phyloP scores from a whole-genome alignment of 2,797 vertebrate species.

The Gephyroberyx darwinii region DNA sequence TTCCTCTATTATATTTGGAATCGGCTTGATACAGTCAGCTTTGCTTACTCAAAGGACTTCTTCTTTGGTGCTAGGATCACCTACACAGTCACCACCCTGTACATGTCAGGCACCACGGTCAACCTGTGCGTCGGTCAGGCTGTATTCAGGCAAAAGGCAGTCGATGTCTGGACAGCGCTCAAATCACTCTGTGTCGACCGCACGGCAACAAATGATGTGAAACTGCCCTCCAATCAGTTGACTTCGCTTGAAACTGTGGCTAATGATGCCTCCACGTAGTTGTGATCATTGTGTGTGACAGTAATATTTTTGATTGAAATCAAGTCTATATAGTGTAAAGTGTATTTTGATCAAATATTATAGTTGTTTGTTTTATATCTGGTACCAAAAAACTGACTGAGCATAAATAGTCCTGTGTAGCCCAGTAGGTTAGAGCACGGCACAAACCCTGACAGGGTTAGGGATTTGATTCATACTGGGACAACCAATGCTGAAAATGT shows the following conservation, averaged over 20 bases:
- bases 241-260: not conserved
- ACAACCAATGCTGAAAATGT: too few relatives aligned
- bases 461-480: too few relatives aligned
- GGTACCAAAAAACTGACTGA: too few relatives aligned
- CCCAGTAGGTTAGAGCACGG: too few relatives aligned
- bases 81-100: not conserved
- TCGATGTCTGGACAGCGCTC: constrained; percentile 7
- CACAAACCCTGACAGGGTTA: too few relatives aligned
- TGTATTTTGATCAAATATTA: too few relatives aligned
- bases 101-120: constrained; percentile 20
- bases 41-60: fast-evolving
- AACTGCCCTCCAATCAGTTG: not conserved
- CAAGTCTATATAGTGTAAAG: too few relatives aligned
- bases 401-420: too few relatives aligned
- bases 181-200: constrained; percentile 8
- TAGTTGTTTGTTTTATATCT: too few relatives aligned
- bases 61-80: fast-evolving
- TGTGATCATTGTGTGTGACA: too few relatives aligned
- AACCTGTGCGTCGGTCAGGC: constrained; percentile 35
- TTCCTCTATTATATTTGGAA: constrained; percentile 26
- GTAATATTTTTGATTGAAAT: too few relatives aligned
- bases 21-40: fast-evolving
- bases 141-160: constrained; percentile 27
- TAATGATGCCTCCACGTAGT: too few relatives aligned
- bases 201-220: constrained; percentile 1